Base-by-base conservation (phyloP, 2,888 invertebrate species). In the Acanthosepion esculentum region DNA sequence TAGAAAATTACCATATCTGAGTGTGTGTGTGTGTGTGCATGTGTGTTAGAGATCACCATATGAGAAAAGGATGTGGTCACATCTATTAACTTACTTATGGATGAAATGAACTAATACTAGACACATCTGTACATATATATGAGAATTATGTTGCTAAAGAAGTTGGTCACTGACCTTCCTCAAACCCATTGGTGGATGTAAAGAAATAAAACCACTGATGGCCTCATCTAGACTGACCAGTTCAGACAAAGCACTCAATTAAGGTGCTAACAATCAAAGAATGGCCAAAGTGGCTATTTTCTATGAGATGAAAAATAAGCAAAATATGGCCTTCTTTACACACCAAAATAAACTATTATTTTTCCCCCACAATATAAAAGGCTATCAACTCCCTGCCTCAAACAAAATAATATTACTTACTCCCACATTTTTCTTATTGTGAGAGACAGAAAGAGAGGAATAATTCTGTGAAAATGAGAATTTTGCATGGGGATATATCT, bases 131-230 rank as follows among this genome's bases (percentile, higher is more conserved):
- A 78, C 78, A n/a, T 10, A 78, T 78, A n/a, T n/a, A 78, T 78
- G 78, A n/a, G 78, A n/a, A 29, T 8, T 78, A 78, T n/a, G 78
- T 78, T 78, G 78, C 78, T n/a, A n/a, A 78, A 78, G n/a, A n/a
- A 78, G 78, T 78, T n/a, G 78, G 78, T 78, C 78, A 78, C 78
- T 78, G 78, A 78, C 78, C 29, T 78, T 78, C n/a, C 29, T 78
- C 78, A 78, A 78, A 78, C 78, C n/a, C 78, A 78, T 78, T 78
- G 78, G 78, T 78, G 29, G n/a, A 15, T 29, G 78, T 78, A n/a
- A n/a, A n/a, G 8, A 29, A n/a, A 78, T 78, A 78, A 78, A 2
- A 78, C 29, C 12, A n/a, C 29, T n/a, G 8, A n/a, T 29, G n/a
- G n/a, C 78, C n/a, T 78, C 78, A 78, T 78, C 29, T 78, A 78